Evolutionary conservation across 2,797 vertebrate genomes (phyloP).

Genomic region (Brotula barbata): DNA sequence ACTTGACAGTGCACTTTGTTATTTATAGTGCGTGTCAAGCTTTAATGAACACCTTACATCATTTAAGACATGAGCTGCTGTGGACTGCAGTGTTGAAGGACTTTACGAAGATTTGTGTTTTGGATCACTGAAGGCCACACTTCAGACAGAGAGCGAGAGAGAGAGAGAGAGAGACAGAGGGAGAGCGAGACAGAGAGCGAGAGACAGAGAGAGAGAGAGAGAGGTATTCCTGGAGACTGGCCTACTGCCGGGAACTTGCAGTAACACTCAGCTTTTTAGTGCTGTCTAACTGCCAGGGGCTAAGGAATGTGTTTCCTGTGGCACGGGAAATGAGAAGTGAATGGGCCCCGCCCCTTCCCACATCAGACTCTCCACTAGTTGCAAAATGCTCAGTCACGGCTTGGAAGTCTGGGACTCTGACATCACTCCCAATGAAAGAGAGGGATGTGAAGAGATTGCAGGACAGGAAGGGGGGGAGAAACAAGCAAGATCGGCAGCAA

Average conservation of each 20-base stretch:
- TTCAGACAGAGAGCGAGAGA: constrained; percentile 1
- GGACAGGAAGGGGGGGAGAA: background rate
- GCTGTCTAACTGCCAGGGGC: constrained; percentile 44
- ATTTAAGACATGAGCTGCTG: constrained; percentile 3
- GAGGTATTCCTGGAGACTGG: constrained; percentile 45
- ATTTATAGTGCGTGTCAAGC: background rate
- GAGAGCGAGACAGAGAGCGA: too few relatives aligned
- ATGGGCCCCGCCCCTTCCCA: constrained; percentile 55
- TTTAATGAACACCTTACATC: constrained; percentile 2
- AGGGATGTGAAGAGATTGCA: background rate
- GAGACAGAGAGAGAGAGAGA: too few relatives aligned
- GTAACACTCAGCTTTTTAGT: constrained; percentile 40
- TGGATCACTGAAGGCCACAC: background rate
- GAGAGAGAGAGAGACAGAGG: too few relatives aligned
- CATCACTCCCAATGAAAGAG: constrained; percentile 38
- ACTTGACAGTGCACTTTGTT: background rate
- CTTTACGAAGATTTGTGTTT: constrained; percentile 25
- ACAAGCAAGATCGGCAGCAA: constrained; percentile 16
- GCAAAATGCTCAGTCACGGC: constrained; percentile 65
- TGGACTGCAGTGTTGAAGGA: background rate
- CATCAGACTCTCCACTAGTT: constrained; percentile 16
- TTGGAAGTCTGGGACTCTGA: constrained; percentile 47
- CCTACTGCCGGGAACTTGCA: constrained; percentile 49
- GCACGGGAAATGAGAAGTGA: constrained; percentile 67
- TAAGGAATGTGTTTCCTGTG: constrained; percentile 70